Percentiles rank a stretch among this genome's conserved stretches.
Evolutionary conservation across 2,888 invertebrate species (phyloP).

Genomic region (Atherix ibis): DNA sequence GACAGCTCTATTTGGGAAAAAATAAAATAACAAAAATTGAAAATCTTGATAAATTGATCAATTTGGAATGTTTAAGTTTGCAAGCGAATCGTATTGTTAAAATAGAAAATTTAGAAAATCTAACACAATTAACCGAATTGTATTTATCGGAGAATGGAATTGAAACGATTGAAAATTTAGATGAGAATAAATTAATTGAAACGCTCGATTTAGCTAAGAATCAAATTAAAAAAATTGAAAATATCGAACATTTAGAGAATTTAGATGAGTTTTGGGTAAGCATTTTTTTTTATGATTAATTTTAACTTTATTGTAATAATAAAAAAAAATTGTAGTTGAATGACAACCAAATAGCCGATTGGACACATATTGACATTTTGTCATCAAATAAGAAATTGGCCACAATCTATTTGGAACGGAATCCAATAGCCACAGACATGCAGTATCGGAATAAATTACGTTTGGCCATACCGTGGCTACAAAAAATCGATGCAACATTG

Average conservation of each 20-base stretch:
- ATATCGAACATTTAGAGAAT: conserved; percentile 55
- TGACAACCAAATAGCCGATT: conserved; percentile 72
- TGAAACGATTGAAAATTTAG: conserved; percentile 57
- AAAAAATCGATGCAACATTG: conserved; percentile 90
- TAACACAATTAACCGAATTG: conserved; percentile 65
- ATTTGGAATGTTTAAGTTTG: conserved; percentile 66
- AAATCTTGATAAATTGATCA: conserved; percentile 55
- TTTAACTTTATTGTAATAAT: no score
- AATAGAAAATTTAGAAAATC: conserved; percentile 67
- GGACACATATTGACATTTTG: conserved; percentile 68
- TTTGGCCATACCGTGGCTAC: conserved; percentile 61
- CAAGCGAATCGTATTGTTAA: conserved; percentile 80
- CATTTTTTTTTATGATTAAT: conserved; percentile 7
- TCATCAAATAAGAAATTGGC: conserved; percentile 46
- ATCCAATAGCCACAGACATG: conserved; percentile 70
- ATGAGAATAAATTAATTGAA: conserved; percentile 49
- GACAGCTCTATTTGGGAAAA: conserved; percentile 76
- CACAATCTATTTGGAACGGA: conserved; percentile 88
- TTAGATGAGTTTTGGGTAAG: conserved; percentile 92
- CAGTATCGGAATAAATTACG: conserved; percentile 86
- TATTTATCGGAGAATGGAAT: conserved; percentile 93
- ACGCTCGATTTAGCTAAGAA: conserved; percentile 88
- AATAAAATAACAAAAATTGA: conserved; percentile 85
- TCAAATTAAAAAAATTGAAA: conserved; percentile 61
- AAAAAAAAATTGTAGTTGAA: conserved; percentile 60